These are phyloP conservation scores for Tetragnatha montana DNA, from an alignment of 2,888 invertebrate genomes.

Conservation along the genomic window DNA sequence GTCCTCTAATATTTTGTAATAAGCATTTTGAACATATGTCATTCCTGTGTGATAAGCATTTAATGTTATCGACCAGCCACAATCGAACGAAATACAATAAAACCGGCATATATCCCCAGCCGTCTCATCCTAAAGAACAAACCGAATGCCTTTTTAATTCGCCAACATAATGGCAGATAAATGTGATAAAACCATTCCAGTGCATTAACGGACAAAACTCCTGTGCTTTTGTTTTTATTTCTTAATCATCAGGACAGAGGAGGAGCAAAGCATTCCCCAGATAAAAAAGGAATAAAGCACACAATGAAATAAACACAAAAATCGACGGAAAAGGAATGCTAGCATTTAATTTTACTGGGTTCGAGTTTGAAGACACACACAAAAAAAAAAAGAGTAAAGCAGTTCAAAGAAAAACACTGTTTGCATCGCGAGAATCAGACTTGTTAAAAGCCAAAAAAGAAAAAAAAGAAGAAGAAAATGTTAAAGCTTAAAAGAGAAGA, in stretches of 20 bases:
- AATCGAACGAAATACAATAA: background rate
- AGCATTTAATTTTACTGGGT: background rate
- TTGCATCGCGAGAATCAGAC: slow-evolving; percentile 18
- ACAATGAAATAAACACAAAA: slow-evolving; percentile 4
- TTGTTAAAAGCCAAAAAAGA: background rate
- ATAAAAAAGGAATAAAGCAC: background rate
- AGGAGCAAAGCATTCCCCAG: background rate
- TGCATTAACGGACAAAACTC: background rate
- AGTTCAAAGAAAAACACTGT: background rate
- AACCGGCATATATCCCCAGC: background rate
- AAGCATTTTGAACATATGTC: background rate
- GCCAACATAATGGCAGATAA: background rate
- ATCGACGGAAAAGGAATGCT: background rate
- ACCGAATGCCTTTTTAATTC: background rate
- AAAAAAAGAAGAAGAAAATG: background rate
- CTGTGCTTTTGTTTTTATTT: background rate
- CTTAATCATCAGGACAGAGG: background rate
- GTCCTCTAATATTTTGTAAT: background rate
- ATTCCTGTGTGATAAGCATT: too few species aligned
- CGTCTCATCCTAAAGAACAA: background rate
- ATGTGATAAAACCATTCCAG: background rate
- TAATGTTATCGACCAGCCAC: too few species aligned
- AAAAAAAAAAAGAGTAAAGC: background rate
- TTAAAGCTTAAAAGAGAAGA: background rate
- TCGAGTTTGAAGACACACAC: background rate